Base-by-base conservation (phyloP, 2,797 vertebrate genomes). In the Peromyscus nudipes region DNA sequence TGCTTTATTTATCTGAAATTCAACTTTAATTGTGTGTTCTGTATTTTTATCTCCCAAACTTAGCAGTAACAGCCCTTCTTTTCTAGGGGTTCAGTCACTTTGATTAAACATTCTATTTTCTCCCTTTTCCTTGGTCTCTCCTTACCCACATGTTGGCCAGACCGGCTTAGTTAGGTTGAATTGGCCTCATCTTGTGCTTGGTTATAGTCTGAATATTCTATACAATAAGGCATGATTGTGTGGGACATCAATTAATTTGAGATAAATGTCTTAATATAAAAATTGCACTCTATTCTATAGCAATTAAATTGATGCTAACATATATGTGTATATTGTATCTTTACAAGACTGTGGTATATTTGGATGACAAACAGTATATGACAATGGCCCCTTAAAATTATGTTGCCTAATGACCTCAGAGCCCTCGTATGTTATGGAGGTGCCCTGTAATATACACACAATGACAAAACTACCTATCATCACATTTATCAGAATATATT, bases 1-100 rank as follows among this genome's bases (percentile, higher is more conserved):
- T 81, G 7, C 0, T 29, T 75, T 79, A 7, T 73, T 95, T 88
- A 92, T 60, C 55, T 65, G 80, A 96, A 95, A 93, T 94, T 93
- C 34, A 79, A 29, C 55, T 83, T 57, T 64, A 79, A 65, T 19
- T 87, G 23, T 27, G 7, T 57, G 11, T 27, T 43, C 55, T 89
- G 4, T 55, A 46, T 95, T 96, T 94, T 79, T 40, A 69, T 79
- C 55, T n/a, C 46, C 43, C 57, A 37, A 19, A n/a, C 2, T 55
- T 90, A 81, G 23, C 8, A 34, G 49, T 21, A 57, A 21, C 60
- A 89, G 0, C 6, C 10, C 12, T 49, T 69, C 25, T 46, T 92
- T 86, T 86, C 57, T 16, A 65, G 43, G n/a, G 31, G 19, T 7
- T 10, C 62, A 76, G 0, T 83, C 49, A 84, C 23, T 27, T 43